Evolutionary conservation across 2,888 invertebrate genomes (phyloP), one percentile per base, ranked within the genome.

Genomic region (Embidobia sp.): DNA sequence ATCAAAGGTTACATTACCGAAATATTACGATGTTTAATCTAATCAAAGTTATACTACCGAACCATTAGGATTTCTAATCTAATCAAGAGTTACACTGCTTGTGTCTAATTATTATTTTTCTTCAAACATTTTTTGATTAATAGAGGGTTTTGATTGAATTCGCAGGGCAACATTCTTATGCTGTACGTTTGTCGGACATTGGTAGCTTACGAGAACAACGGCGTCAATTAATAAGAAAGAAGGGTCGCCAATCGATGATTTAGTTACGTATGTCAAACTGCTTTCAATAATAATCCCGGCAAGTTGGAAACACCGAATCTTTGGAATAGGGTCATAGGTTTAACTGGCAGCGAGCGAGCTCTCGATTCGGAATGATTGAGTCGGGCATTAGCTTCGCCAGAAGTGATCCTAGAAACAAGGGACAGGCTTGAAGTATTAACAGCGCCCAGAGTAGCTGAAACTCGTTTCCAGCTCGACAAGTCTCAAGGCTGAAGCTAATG

Each of bases 351-450:
- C 19, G 11, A 55, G 27, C 1, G 13, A n/a, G 27, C 37, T 27
- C 42, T 42, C 42, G 67, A 67, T 55, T 69, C 13, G 19, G 29
- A 69, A 49, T 49, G 49, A 69, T 69, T 48, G 18, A 46, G 37
- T 46, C 46, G 16, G 13, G 46, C 33, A 18, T 31, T 66, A 46
- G 53, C 33, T 35, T 33, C 26, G 44, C 35, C 55, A 53, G 44
- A 44, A 70, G 70, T 51, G 61, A 72, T 63, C 46, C 44, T 29
- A 44, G 53, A 53, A 63, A 72, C 63, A 61, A 72, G 63, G 37
- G 55, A 64, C 61, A 55, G 55, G 55, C 61, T 72, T 55, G 26
- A 61, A 63, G 72, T 53, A 72, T 72, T 72, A 72, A 72, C 72
- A 63, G 33, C 37, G 29, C 27, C n/a, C 49, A 27, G 42, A 59